phyloP scores from a whole-genome alignment of 1,140 invertebrate species.

The Trinorchestia longiramus region DNA sequence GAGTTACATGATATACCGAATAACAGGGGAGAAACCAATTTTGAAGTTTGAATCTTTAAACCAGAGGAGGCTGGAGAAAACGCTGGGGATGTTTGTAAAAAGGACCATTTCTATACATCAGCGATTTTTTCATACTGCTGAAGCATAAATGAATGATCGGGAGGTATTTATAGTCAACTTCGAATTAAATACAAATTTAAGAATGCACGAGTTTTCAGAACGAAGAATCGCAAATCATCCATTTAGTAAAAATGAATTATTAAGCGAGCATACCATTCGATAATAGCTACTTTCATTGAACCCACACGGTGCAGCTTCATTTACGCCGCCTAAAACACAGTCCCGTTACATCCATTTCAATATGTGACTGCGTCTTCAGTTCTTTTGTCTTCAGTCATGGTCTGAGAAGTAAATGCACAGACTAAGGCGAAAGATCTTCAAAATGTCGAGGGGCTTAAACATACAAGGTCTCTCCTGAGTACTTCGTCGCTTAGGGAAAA shows the following conservation, averaged over 20 bases:
- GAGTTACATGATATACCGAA: too few species aligned
- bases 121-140: neutral
- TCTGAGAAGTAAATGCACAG: too few species aligned
- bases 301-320: neutral
- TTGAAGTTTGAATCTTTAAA: too few species aligned
- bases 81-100: too few species aligned
- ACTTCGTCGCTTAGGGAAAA: neutral
- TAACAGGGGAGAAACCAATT: too few species aligned
- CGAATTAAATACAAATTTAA: neutral
- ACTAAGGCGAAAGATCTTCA: neutral
- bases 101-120: too few species aligned
- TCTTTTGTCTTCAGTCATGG: neutral
- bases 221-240: too few species aligned
- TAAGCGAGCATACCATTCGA: neutral
- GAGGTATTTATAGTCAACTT: neutral
- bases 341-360: neutral
- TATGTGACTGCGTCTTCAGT: neutral
- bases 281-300: neutral
- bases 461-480: neutral
- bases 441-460: neutral
- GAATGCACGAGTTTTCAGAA: too few species aligned
- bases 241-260: neutral
- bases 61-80: too few species aligned
- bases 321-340: neutral
- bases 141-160: too few species aligned